Evolutionary conservation across 1,140 invertebrate species (phyloP).

Genomic region (Drosophila sp.): DNA sequence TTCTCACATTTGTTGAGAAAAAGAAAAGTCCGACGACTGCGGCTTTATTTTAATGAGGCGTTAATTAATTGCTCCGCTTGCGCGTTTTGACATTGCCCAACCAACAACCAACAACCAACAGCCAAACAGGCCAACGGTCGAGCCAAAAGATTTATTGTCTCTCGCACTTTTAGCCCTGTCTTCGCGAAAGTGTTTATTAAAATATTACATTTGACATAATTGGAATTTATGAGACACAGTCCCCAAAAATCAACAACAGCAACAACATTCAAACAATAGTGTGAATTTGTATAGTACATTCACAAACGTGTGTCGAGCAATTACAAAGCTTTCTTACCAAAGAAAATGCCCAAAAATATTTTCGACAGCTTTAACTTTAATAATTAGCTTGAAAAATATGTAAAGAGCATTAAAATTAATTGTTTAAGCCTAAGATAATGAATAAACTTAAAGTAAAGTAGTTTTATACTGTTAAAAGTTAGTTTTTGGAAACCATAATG

Average conservation of each 20-base stretch:
- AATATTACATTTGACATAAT: conserved; percentile 85
- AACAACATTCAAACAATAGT: conserved; percentile 18
- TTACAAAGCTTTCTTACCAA: conserved; percentile 48
- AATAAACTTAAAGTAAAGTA: no score
- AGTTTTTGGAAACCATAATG: no score
- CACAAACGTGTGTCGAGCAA: conserved; percentile 17
- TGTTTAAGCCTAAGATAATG: no score
- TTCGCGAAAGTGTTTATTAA: conserved; percentile 83
- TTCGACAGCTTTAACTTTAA: no score
- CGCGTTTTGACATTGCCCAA: conserved; percentile 66
- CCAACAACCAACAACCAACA: conserved; percentile 23
- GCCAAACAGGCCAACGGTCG: conserved; percentile 8
- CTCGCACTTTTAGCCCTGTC: conserved; percentile 56
- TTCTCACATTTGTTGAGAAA: conserved; percentile 68
- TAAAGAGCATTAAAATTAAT: no score
- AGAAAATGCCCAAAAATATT: neutral
- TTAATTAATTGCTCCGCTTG: conserved; percentile 81
- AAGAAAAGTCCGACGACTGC: conserved; percentile 42
- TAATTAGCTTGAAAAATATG: no score
- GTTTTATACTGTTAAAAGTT: no score
- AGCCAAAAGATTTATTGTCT: conserved; percentile 67
- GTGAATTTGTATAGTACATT: neutral
- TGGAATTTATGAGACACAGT: conserved; percentile 77
- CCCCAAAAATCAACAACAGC: conserved; percentile 30
- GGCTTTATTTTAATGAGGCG: conserved; percentile 80